A percentile compares a stretch with the other conserved stretches of the same genome.
phyloP scores from a whole-genome alignment of 2,113 vertebrate species.

The Psilopsiagon aurifrons region DNA sequence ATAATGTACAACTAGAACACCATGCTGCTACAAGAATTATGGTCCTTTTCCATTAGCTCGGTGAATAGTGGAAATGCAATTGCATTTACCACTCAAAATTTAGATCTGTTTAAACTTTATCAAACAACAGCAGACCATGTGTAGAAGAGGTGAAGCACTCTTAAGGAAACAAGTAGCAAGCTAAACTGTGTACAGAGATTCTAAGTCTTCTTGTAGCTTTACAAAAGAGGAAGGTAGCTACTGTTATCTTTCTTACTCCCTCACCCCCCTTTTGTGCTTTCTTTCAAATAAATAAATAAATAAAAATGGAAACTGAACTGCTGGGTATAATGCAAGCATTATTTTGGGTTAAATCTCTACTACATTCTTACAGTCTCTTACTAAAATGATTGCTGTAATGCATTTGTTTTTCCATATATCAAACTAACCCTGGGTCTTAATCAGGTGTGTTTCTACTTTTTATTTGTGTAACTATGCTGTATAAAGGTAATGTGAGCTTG shows the following conservation, averaged over 20 bases:
- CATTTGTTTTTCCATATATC: background rate
- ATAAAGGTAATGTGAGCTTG: background rate
- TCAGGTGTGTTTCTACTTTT: background rate
- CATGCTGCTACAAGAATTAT: background rate
- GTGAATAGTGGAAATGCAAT: background rate
- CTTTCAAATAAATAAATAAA: background rate
- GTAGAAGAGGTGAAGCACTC: background rate
- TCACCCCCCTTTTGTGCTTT: rapidly evolving
- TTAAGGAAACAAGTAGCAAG: background rate
- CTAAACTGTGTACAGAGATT: background rate
- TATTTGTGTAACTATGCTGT: background rate
- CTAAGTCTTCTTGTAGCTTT: background rate
- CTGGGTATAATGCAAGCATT: background rate
- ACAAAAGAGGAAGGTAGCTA: background rate
- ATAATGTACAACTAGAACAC: background rate
- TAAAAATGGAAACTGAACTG: background rate
- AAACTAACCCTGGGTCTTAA: background rate
- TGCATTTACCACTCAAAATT: background rate
- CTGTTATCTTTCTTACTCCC: background rate
- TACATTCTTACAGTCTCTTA: background rate
- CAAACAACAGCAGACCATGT: background rate
- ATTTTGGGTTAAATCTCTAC: background rate
- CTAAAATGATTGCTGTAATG: background rate
- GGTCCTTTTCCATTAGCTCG: background rate
- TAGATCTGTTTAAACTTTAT: background rate